phyloP scores from a whole-genome alignment of 2,888 invertebrate genomes.

The Gortyna flavago region DNA sequence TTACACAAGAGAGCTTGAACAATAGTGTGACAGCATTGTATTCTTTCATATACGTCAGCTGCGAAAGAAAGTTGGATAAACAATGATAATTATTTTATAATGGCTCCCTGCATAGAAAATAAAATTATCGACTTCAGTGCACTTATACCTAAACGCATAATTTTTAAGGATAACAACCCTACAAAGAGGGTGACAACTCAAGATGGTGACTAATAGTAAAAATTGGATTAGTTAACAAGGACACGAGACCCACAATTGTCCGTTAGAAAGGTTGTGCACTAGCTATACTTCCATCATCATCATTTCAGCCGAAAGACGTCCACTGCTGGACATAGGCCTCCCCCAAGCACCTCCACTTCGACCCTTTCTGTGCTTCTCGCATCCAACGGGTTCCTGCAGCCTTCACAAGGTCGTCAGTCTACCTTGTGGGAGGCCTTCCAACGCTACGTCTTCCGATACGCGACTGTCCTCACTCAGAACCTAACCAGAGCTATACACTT shows the following conservation, averaged over 20 bases:
- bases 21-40: slow-evolving; percentile 34
- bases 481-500: neutral
- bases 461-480: too few species aligned
- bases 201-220: neutral
- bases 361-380: too few species aligned
- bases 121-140: slow-evolving; percentile 8
- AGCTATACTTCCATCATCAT: too few species aligned
- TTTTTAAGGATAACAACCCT: neutral
- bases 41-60: neutral
- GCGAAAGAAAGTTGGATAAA: slow-evolving; percentile 22
- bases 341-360: too few species aligned
- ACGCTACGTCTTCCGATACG: too few species aligned
- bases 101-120: neutral
- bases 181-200: neutral
- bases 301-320: too few species aligned
- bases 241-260: neutral
- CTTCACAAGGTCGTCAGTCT: too few species aligned
- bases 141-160: neutral
- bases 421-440: too few species aligned
- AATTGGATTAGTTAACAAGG: neutral
- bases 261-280: neutral
- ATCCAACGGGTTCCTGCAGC: too few species aligned
- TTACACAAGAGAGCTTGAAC: slow-evolving; percentile 18
- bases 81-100: slow-evolving; percentile 1
- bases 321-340: too few species aligned